Evolutionary conservation across 2,113 vertebrate genomes (phyloP).

Genomic region (Toxotes chatareus): DNA sequence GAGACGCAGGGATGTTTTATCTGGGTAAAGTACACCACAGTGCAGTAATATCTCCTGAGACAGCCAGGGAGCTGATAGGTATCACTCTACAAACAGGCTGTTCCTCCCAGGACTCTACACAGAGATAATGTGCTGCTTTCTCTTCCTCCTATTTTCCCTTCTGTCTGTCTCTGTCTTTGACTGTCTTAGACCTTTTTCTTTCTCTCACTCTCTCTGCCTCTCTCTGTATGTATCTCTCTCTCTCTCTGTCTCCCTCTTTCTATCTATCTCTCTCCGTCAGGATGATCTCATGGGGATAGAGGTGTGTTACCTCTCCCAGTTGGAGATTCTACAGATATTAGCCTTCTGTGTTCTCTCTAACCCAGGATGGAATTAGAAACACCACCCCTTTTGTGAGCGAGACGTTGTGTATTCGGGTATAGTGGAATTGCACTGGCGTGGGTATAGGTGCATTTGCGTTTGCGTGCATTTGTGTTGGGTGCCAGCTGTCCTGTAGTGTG

Average conservation of each 20-base stretch:
- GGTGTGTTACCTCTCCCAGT: slow-evolving; percentile 68
- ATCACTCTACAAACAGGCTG: slow-evolving; percentile 82
- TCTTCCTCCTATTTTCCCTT: slow-evolving; percentile 52
- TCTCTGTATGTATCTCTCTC: slow-evolving; percentile 20
- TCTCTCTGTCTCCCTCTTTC: slow-evolving; percentile 28
- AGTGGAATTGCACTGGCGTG: slow-evolving; percentile 29
- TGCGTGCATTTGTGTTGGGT: slow-evolving; percentile 35
- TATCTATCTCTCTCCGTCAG: slow-evolving; percentile 65
- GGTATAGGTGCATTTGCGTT: slow-evolving; percentile 36
- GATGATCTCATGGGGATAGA: slow-evolving; percentile 68
- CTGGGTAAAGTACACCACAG: slow-evolving; percentile 77
- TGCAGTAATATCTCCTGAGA: slow-evolving; percentile 79
- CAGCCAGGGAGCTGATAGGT: slow-evolving; percentile 77
- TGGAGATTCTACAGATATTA: slow-evolving; percentile 78
- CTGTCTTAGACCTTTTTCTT: slow-evolving; percentile 33
- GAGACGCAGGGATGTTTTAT: slow-evolving; percentile 73
- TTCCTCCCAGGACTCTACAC: slow-evolving; percentile 73
- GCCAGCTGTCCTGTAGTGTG: slow-evolving; percentile 77
- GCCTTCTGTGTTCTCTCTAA: slow-evolving; percentile 69
- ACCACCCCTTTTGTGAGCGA: slow-evolving; percentile 48
- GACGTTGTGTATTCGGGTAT: slow-evolving; percentile 37
- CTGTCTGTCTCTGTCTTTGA: slow-evolving; percentile 58
- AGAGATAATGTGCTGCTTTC: slow-evolving; percentile 69
- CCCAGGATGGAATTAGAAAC: slow-evolving; percentile 73
- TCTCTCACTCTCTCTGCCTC: slow-evolving; percentile 18